Evolutionary conservation across 2,888 invertebrate species (phyloP).

Genomic region (Polia nebulosa): DNA sequence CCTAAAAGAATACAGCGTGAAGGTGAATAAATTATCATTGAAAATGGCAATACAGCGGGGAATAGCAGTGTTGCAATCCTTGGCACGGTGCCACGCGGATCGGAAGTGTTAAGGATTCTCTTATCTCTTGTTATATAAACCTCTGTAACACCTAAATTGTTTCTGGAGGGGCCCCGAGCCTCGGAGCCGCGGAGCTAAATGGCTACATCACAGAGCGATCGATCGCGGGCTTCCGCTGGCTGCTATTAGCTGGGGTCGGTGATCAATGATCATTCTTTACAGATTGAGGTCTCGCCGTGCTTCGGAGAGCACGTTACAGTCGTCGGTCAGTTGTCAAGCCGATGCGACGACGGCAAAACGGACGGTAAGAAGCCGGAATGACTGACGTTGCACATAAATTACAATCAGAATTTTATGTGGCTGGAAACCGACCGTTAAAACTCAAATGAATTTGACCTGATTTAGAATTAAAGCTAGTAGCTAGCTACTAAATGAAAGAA

Average conservation of each 20-base stretch:
- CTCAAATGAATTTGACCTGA: not conserved
- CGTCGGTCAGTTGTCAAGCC: conserved; percentile 44
- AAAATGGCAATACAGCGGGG: conserved; percentile 49
- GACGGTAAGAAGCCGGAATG: not conserved
- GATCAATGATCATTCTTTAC: conserved; percentile 44
- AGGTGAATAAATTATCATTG: conserved; percentile 59
- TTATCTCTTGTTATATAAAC: conserved; percentile 64
- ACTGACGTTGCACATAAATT: conserved; percentile 28
- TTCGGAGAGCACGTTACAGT: conserved; percentile 35
- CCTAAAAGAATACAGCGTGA: conserved; percentile 52
- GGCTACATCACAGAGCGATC: conserved; percentile 50
- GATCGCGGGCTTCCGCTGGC: conserved; percentile 44
- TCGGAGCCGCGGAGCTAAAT: conserved; percentile 44
- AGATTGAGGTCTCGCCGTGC: conserved; percentile 35
- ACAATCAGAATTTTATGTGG: conserved; percentile 2
- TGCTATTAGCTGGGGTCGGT: conserved; percentile 44
- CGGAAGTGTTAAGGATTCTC: conserved; percentile 64
- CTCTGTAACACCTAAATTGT: conserved; percentile 59
- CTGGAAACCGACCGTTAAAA: not conserved
- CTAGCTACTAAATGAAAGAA: not conserved
- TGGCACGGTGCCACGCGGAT: conserved; percentile 62
- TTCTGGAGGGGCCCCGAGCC: conserved; percentile 32
- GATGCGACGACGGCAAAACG: conserved; percentile 1
- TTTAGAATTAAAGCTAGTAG: not conserved
- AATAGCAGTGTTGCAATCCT: conserved; percentile 50